Conservation (phyloP, 1,140 invertebrate species). For the Bombus turneri region DNA sequence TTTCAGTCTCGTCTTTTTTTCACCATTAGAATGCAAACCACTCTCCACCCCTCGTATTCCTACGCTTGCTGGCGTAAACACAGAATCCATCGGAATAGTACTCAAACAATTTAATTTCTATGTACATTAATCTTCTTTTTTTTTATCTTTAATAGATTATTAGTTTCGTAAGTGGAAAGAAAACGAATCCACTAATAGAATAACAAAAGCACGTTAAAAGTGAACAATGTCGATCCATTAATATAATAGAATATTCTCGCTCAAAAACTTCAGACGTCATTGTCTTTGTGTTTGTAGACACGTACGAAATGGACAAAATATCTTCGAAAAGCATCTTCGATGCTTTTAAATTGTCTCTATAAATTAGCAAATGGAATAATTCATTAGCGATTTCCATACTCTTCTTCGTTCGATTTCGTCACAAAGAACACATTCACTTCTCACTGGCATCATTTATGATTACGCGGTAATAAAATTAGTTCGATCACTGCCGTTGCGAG, state of each 20-base stretch:
- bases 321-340: constrained; percentile 27
- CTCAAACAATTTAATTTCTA: constrained; percentile 70
- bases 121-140: constrained; percentile 65
- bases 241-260: constrained; percentile 35
- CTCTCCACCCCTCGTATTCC: constrained; percentile 58
- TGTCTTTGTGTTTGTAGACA: constrained; percentile 15
- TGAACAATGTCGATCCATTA: constrained; percentile 33
- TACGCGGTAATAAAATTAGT: constrained; percentile 59
- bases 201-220: constrained; percentile 45
- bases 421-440: constrained; percentile 61
- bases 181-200: constrained; percentile 60
- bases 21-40: constrained; percentile 59
- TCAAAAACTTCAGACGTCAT: constrained; percentile 36
- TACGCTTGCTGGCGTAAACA: constrained; percentile 58
- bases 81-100: constrained; percentile 63
- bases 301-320: constrained; percentile 38
- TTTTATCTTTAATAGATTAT: constrained; percentile 43
- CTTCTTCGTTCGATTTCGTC: constrained; percentile 50
- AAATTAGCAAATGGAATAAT: constrained; percentile 60
- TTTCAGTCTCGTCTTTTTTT: constrained; percentile 67
- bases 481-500: constrained; percentile 33
- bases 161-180: constrained; percentile 54
- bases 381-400: constrained; percentile 49
- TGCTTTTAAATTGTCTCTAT: constrained; percentile 39
- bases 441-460: constrained; percentile 38